phyloP scores from a whole-genome alignment of 1,140 invertebrate genomes.

The Holotrichia oblita region DNA sequence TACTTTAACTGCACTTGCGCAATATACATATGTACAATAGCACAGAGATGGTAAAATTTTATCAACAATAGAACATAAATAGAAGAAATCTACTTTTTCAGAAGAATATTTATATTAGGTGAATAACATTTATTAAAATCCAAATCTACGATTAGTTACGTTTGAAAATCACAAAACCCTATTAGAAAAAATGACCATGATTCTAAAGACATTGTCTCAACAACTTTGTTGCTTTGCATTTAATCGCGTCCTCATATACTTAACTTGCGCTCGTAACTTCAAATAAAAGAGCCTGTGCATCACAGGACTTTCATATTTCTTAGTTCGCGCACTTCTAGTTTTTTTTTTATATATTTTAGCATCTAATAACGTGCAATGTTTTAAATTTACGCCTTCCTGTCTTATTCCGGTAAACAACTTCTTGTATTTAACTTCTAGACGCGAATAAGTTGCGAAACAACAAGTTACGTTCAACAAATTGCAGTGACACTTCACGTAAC shows the following conservation, averaged over 20 bases:
- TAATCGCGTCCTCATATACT: too few species aligned
- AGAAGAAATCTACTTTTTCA: too few species aligned
- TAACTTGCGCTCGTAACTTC: background rate
- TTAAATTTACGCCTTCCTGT: background rate
- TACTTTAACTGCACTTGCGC: too few species aligned
- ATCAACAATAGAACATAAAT: too few species aligned
- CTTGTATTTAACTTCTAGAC: background rate
- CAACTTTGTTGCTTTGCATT: background rate
- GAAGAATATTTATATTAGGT: too few species aligned
- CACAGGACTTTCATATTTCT: background rate
- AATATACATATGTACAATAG: too few species aligned
- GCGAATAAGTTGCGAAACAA: background rate
- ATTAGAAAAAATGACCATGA: background rate
- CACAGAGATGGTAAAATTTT: too few species aligned
- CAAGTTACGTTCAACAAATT: conserved; percentile 5
- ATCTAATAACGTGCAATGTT: background rate
- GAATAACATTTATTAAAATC: too few species aligned
- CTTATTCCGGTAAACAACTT: background rate
- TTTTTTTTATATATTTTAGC: background rate
- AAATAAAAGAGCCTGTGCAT: background rate
- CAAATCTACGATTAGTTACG: too few species aligned
- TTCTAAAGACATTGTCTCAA: background rate
- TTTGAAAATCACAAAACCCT: too few species aligned
- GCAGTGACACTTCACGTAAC: background rate
- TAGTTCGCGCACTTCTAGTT: background rate